Base-by-base conservation (phyloP, 2,797 vertebrate genomes). In the Liasis olivaceus region DNA sequence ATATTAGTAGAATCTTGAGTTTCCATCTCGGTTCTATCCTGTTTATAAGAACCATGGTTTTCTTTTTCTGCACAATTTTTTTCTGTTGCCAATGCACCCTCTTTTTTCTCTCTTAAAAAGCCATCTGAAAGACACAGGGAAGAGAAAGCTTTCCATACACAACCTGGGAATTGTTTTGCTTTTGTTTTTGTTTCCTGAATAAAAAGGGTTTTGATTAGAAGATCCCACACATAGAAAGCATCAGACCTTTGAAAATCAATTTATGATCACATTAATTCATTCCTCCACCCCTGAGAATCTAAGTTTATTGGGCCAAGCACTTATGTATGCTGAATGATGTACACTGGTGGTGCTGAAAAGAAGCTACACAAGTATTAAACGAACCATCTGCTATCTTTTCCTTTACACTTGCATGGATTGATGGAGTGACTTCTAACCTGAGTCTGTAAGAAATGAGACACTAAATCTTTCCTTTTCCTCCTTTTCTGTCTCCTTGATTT, bases 81-180 rank as follows among this genome's bases (percentile, higher is more conserved):
- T 94, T 97, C 97, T 89, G 85, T 96, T 93, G 97, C 97, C 90
- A 93, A 54, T 87, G 94, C 20, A 94, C 97, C 97, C 93, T 98
- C 96, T 93, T 97, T 98, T 93, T 94, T 97, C 88, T 97, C 97
- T 88, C 31, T 96, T 89, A 31, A 91, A 89, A 93, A 85, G 89
- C 93, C 95, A 95, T 96, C 98, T 98, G 96, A 94, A 98, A 98
- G 95, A 97, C 89, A 97, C 92, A 24, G 72, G 94, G 92, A 97
- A 85, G 93, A 93, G 96, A 91, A 96, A 93, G 90, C 93, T 95
- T 92, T 89, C 91, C 69, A 58, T 42, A 69, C 42, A 88, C 47
- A 17, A 64, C 58, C 22, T 12, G 24, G 28, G n/a, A 36, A 36
- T 26, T 11, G 4, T 72, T n/a, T 54, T 3, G 13, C 31, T 85